Evolutionary conservation across 1,140 invertebrate species (phyloP), one percentile per base, ranked within the genome.

Genomic region (Nasonia giraulti): DNA sequence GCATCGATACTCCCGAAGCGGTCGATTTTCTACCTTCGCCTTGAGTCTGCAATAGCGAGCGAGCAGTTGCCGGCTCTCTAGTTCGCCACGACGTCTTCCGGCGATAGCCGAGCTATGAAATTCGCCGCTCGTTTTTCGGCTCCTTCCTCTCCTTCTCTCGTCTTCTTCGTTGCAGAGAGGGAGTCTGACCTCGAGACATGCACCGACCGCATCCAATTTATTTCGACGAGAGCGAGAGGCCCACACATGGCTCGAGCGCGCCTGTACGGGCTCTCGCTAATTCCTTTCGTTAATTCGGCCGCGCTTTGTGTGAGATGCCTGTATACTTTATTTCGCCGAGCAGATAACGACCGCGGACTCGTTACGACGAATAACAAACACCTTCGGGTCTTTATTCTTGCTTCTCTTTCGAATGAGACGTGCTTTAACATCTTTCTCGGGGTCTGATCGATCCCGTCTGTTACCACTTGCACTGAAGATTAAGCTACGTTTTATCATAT

Each of bases 141-240:
- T 44, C 73, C 23, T 27, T 33, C 69, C 0, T 71, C 68, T 33
- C 23, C 68, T 71, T 87, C 87, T 73, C 87, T 27, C 27, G 27
- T 27, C 27, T 68, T 83, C 85, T 85, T 86, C 14, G 85, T 31
- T 80, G 87, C 77, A 83, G 85, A 62, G 55, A 62, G 20, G 12
- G 50, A 85, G 82, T 27, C 74, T 87, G 89, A 88, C 89, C 88
- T 89, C 87, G 87, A 88, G 86, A 87, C 87, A 83, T 88, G 87
- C 87, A 88, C 84, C 88, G 78, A 88, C 83, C 86, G 86, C 85
- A 86, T 88, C 86, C 86, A 88, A 89, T 88, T 89, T 87, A 87
- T 88, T 86, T 86, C 75, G 80, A 78, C 83, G 40, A 33, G 40
- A 33, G 40, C 79, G 40, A 81, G 86, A 71, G 82, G 66, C 80